A percentile compares a stretch with the other conserved stretches of the same genome.
These are phyloP conservation scores for Asbolus verrucosus DNA, from an alignment of 1,140 invertebrate genomes.

Conservation along the genomic window DNA sequence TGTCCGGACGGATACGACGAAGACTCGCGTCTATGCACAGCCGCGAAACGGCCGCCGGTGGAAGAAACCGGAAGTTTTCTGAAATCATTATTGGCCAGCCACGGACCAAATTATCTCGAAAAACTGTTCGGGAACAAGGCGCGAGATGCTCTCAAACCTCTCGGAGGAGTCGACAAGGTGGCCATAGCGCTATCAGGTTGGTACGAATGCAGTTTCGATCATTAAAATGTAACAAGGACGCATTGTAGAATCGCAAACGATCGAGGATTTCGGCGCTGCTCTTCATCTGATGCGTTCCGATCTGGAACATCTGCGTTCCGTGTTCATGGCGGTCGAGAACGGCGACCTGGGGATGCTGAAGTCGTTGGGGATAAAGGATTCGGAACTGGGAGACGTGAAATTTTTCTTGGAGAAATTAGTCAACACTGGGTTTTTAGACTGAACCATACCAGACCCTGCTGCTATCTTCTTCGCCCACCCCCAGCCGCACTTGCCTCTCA, in stretches of 20 bases:
- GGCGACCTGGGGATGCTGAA: slow-evolving; percentile 94
- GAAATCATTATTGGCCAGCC: slow-evolving; percentile 90
- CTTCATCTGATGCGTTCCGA: slow-evolving; percentile 88
- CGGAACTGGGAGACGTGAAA: slow-evolving; percentile 95
- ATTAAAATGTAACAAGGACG: background rate
- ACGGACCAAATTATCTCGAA: slow-evolving; percentile 96
- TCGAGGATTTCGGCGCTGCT: slow-evolving; percentile 92
- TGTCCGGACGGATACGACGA: slow-evolving; percentile 92
- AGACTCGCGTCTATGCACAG: slow-evolving; percentile 92
- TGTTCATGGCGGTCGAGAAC: slow-evolving; percentile 97
- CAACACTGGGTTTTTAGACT: slow-evolving; percentile 96
- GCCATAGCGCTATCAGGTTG: slow-evolving; percentile 94
- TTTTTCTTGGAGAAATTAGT: slow-evolving; percentile 97
- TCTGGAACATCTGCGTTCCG: slow-evolving; percentile 90
- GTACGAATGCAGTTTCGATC: slow-evolving; percentile 38
- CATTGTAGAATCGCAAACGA: slow-evolving; percentile 92
- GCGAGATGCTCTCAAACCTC: slow-evolving; percentile 85
- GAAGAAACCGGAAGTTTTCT: slow-evolving; percentile 96
- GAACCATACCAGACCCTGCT: slow-evolving; percentile 71
- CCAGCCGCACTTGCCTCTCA: slow-evolving; percentile 62
- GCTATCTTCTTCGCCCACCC: slow-evolving; percentile 63
- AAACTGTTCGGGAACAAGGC: slow-evolving; percentile 96
- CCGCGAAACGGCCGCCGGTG: slow-evolving; percentile 95
- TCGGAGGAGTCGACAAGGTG: slow-evolving; percentile 94
- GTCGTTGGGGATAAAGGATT: slow-evolving; percentile 94